A percentile compares a stretch with the other conserved stretches of the same genome.
phyloP scores from a whole-genome alignment of 2,888 invertebrate species.

The Tipula lateralis region DNA sequence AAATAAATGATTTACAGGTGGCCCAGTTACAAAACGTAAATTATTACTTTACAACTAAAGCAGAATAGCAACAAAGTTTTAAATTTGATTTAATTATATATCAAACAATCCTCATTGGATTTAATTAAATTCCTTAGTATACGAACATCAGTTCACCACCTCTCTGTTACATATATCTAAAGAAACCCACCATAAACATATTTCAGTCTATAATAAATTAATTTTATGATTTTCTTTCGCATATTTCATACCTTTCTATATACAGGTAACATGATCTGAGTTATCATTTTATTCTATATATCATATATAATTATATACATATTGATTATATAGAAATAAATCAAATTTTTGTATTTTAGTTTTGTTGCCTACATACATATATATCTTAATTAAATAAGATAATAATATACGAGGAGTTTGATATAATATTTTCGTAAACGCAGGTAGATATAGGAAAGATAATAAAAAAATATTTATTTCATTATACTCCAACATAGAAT shows the following conservation, averaged over 20 bases:
- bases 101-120: not conserved
- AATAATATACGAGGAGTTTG: not conserved
- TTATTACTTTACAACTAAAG: too few relatives aligned
- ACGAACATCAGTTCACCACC: not conserved
- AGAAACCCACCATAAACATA: not conserved
- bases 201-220: not conserved
- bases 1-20: too few relatives aligned
- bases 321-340: constrained; percentile 5
- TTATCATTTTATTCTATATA: not conserved
- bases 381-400: not conserved
- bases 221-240: not conserved
- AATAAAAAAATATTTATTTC: not conserved
- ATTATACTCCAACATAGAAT: not conserved
- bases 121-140: not conserved
- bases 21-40: too few relatives aligned
- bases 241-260: not conserved
- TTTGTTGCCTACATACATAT: not conserved
- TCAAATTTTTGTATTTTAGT: not conserved
- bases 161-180: not conserved
- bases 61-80: not conserved
- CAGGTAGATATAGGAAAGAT: not conserved
- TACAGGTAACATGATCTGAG: not conserved
- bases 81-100: not conserved
- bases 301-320: not conserved
- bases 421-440: not conserved